Base-by-base conservation (phyloP, 1,140 invertebrate genomes). In the Drosophila hydei region DNA sequence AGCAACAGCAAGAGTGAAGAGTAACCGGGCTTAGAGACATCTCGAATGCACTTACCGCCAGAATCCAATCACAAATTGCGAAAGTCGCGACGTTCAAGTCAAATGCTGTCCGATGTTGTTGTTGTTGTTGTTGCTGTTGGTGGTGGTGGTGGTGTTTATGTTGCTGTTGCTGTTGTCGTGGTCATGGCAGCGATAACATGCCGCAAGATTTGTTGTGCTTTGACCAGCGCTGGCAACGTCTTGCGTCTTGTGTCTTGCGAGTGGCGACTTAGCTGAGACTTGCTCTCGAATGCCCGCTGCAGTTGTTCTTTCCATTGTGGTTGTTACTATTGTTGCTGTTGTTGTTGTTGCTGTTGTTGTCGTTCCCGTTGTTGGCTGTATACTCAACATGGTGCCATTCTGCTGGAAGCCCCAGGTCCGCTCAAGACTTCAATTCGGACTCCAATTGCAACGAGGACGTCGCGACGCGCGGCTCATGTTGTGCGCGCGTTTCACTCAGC, bases 401-500 rank as follows among this genome's bases (percentile, higher is more conserved):
- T 23, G 68, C 61, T 71, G 21, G 50, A 69, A 45, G 51, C 52
- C 45, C 40, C 19, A 25, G 52, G 38, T 60, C 63, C 61, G 61
- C 69, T 65, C 52, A 9, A 72, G 62, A 59, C 69, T 67, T 59
- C 47, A 67, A 50, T 30, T 55, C 4, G 16, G n/a, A 42, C 51
- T 50, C 3, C 25, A 40, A 50, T 36, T 18, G 2, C 45, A 36
- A 19, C 51, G 8, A 16, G 19, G 11, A 36, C 14, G 14, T n/a
- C 16, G 33, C 25, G 48, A 43, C 40, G 55, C 30, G 45, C 27
- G 60, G 77, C 74, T 87, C 80, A 85, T 87, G 81, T 87, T 79
- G 83, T 80, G 83, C 75, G 83, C 81, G 81, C 83, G 75, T 87
- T 81, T 88, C 83, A 83, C 83, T 87, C 83, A 88, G 83, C 83